Evolutionary conservation across 2,113 vertebrate genomes (phyloP), one percentile per base, ranked within the genome.

Genomic region (Ibidorhyncha struthersii): DNA sequence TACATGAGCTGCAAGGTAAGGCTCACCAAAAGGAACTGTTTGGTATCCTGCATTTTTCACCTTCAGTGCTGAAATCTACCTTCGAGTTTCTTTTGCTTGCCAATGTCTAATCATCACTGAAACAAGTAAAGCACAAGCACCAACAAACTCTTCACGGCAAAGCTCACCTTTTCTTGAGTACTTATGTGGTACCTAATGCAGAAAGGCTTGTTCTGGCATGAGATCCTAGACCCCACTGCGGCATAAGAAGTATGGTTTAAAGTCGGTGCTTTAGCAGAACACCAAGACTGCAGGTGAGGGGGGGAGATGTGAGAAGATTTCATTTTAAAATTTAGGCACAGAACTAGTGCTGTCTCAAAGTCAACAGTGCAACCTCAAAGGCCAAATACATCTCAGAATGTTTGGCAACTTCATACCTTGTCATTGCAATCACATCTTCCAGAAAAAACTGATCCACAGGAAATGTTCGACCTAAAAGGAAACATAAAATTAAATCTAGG

Each of bases 371-470:
- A 81, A 27, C 32, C 47, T 71, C 38, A 73, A 67, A 84, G 50
- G 76, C 23, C 71, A 90, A 58, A 88, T 8, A 19, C 5, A 83
- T 34, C 26, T 26, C 41, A 84, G 36, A 91, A 73, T 1, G 5
- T 19, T 10, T 19, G 23, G 20, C 40, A n/a, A 76, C 56, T 74
- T 43, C 91, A 96, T 97, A 99, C 99, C 98, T 98, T 14, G 99
- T 99, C 98, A 99, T 98, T 84, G 98, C 97, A 76, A 99, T 98
- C 62, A 99, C 99, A 95, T 99, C 99, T 97, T 99, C 99, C 62
- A 99, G 98, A 86, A 99, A 99, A 96, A 99, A 99, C 89, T 99
- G 99, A 94, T 99, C 99, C 63, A 99, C 99, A 41, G 99, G 99
- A 96, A 99, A 99, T 0, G 99, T 99, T 43, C 98, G 98, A 38